phyloP scores from a whole-genome alignment of 2,113 vertebrate genomes.

The Camelus bactrianus region DNA sequence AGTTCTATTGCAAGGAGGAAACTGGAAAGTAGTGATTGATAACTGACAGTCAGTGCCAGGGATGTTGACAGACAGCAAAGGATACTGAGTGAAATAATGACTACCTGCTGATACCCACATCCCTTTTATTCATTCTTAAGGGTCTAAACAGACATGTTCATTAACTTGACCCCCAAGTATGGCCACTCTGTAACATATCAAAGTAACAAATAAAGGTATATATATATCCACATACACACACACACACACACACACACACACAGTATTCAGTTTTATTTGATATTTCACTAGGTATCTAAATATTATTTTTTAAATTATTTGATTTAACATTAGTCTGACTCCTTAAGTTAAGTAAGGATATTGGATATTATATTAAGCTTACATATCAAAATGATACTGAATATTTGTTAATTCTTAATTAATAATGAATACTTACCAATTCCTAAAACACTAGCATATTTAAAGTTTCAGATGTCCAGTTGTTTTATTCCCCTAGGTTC shows the following conservation, averaged over 20 bases:
- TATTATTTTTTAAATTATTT: background rate
- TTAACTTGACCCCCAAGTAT: background rate
- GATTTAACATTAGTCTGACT: background rate
- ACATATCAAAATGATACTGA: background rate
- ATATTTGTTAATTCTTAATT: background rate
- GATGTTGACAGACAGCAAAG: background rate
- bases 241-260: no score
- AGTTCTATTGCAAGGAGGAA: background rate
- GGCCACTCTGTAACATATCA: background rate
- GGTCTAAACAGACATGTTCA: background rate
- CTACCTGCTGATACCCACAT: background rate
- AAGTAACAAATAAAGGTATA: background rate
- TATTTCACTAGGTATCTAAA: background rate
- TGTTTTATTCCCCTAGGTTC: background rate
- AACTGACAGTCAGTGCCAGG: background rate
- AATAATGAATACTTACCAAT: background rate
- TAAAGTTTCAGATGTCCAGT: background rate
- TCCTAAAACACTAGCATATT: background rate
- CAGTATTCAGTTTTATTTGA: background rate
- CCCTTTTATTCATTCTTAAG: background rate
- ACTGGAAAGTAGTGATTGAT: background rate
- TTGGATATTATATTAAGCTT: conserved; percentile 9
- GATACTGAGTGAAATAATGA: background rate
- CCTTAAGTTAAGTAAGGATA: background rate
- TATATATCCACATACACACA: background rate